Base-by-base conservation (phyloP, 1,140 invertebrate species). In the Euura lappo region DNA sequence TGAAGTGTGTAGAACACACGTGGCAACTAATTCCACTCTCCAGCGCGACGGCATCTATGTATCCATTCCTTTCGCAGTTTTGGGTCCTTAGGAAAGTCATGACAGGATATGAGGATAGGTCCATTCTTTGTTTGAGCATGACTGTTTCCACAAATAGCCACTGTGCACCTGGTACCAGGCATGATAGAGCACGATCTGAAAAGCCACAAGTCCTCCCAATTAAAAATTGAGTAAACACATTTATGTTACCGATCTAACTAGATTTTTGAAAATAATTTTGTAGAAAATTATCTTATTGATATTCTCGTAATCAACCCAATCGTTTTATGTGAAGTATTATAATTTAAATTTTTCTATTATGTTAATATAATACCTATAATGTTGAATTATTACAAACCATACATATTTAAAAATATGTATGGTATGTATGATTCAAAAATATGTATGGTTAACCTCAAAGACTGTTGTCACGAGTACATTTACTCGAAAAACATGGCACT, bases 81-180 rank as follows among this genome's bases (percentile, higher is more conserved):
- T 45, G 72, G 70, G 45, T 6, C 45, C 71, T 74, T 77, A 5
- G 76, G 76, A 68, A 77, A 77, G 28, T 72, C 45, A 69, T 77
- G 76, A 11, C 74, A 77, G 46, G 60, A 72, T 71, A 77, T 71
- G 2, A 68, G 70, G 28, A 72, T 64, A n/a, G 70, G 72, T 5
- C 46, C 71, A 44, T 28, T 72, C 65, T 74, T 77, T 2, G 74
- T 77, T 65, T 72, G 74, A 10, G 68, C 72, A 68, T 67, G 71
- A 64, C 76, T 76, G 42, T 77, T 77, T 44, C 69, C 66, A 51
- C 74, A 77, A 43, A 74, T 72, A 65, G 70, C 72, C 3, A 77
- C 76, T 68, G 74, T 72, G 45, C 76, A 77, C 68, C 76, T 77
- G 10, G 72, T 76, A 67, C 74, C 76, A 51, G 76, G 74, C 74